Evolutionary conservation across 1,140 invertebrate species (phyloP), one percentile per base, ranked within the genome.

Genomic region (Diabrotica virgifera): DNA sequence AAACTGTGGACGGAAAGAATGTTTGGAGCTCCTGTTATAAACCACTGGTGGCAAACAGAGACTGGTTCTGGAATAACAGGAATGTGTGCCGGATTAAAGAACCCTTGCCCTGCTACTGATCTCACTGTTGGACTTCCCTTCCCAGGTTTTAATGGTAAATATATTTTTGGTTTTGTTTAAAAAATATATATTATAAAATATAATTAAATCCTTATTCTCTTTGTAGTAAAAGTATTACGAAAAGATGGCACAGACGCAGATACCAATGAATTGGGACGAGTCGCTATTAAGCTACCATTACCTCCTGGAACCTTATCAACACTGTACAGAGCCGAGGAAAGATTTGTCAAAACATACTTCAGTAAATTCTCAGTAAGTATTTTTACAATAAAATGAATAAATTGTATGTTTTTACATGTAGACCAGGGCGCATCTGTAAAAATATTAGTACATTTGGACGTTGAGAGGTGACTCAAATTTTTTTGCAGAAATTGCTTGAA

Each of bases 21-120:
- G 8, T 92, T 97, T 72, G 85, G 89, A 66, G 91, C 92, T 2
- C 93, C 94, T 0, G 86, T 96, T 7, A 75, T 96, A 13, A 96
- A 98, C 78, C 90, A 97, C 76, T 98, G 94, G 94, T 98, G 95
- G 95, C 95, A 97, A 81, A 96, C 93, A 5, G 95, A 97, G 81
- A 94, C 93, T 0, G 95, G 94, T 0, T 94, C 94, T 66, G 86
- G 94, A 0, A 92, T 97, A 10, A 95, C 94, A 0, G 89, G 92
- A 0, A 87, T 88, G 0, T 95, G 91, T 78, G 71, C 92, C 9
- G 94, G 93, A 5, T 84, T 94, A 7, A 87, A 86, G 5, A 86
- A 89, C 36, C 83, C 80, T 62, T 72, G 81, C 35, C 83, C 82
- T 66, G 87, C 89, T 2, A 85, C 86, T 5, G 88, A 87, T 63